Conservation (phyloP, 2,888 invertebrate species). For the Trimorus sp. region DNA sequence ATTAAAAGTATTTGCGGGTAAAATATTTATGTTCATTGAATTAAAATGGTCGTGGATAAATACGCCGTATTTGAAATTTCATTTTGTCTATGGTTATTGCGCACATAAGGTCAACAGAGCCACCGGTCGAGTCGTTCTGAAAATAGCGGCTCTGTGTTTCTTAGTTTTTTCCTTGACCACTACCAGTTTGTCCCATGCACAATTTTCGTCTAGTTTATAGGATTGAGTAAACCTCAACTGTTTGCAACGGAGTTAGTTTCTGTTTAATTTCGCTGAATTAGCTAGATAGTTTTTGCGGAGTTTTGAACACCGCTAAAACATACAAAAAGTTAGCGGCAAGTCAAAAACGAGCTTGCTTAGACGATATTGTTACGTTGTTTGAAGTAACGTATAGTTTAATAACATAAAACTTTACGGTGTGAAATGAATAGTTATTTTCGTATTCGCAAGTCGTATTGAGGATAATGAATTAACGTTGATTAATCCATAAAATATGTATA, state of each 20-base stretch:
- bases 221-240: conserved; percentile 9
- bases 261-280: conserved; percentile 12
- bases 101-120: not conserved
- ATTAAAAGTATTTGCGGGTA: not conserved
- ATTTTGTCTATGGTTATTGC: not conserved
- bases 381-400: not conserved
- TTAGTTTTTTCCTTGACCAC: not conserved
- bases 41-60: not conserved
- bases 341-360: no score
- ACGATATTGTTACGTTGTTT: no score
- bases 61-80: not conserved
- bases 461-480: no score
- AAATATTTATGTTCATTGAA: not conserved
- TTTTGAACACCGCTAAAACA: not conserved
- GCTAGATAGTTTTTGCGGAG: not conserved
- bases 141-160: not conserved
- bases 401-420: not conserved
- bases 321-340: not conserved
- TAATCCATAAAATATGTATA: no score
- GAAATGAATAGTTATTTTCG: not conserved
- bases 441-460: no score
- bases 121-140: not conserved
- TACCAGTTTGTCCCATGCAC: not conserved
- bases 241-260: conserved; percentile 9
- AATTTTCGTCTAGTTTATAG: conserved; percentile 1